phyloP scores from a whole-genome alignment of 2,113 vertebrate species.

The Okapia johnstoni region DNA sequence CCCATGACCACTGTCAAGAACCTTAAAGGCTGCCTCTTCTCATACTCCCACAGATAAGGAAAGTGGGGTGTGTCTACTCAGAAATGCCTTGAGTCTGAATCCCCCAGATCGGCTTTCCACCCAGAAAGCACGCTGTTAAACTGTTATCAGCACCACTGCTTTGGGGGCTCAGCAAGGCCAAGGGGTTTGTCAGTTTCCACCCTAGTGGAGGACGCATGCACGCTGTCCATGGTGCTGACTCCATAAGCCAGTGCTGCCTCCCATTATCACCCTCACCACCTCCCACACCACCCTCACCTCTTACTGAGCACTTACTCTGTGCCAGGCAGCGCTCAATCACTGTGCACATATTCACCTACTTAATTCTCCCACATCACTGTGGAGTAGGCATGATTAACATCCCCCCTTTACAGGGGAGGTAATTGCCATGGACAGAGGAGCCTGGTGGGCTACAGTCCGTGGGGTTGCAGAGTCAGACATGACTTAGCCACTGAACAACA shows the following conservation, averaged over 20 bases:
- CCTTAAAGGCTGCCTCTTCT: background rate
- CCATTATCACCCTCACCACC: background rate
- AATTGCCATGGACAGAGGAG: background rate
- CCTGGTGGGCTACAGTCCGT: background rate
- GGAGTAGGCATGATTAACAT: background rate
- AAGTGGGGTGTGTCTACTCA: background rate
- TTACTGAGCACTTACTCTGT: background rate
- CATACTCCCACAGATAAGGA: background rate
- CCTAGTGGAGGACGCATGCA: accelerated
- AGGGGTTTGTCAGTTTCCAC: background rate
- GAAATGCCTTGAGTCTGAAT: background rate
- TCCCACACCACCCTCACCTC: background rate
- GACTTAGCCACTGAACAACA: background rate
- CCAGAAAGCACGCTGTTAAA: background rate
- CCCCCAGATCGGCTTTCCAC: background rate
- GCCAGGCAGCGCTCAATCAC: background rate
- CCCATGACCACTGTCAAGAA: background rate
- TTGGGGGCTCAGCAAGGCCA: background rate
- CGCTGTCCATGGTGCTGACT: background rate
- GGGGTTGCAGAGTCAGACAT: background rate
- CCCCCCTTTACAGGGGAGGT: background rate
- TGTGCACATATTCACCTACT: accelerated
- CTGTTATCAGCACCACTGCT: background rate
- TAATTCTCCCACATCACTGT: background rate
- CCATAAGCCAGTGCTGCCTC: accelerated